A percentile compares a stretch with the other conserved stretches of the same genome.
These are phyloP conservation scores for Prunella strophiata DNA, from an alignment of 2,797 vertebrate species.

Conservation along the genomic window DNA sequence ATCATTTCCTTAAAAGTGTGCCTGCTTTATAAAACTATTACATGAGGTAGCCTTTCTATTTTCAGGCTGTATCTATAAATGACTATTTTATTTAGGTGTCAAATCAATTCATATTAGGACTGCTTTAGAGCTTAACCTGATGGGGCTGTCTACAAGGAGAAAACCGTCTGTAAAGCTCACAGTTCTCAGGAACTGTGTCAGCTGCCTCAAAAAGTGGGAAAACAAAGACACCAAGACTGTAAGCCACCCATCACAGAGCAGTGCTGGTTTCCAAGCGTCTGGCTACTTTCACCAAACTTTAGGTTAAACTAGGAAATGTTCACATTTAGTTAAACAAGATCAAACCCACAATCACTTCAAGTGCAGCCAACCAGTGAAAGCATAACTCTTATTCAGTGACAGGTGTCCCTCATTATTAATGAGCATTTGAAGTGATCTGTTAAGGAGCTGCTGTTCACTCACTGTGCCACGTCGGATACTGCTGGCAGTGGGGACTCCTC, in stretches of 20 bases:
- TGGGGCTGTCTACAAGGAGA: neutral
- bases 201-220: neutral
- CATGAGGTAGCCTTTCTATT: neutral
- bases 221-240: neutral
- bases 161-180: neutral
- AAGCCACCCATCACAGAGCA: neutral
- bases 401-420: neutral
- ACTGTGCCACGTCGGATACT: slow-evolving; percentile 80
- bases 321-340: neutral
- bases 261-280: neutral
- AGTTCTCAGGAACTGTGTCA: neutral
- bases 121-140: neutral
- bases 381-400: too few relatives aligned
- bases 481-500: slow-evolving; percentile 81
- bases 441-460: slow-evolving; percentile 65
- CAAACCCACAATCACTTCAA: neutral
- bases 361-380: neutral
- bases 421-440: neutral
- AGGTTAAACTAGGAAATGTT: neutral
- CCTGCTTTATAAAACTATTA: neutral
- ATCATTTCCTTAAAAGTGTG: neutral
- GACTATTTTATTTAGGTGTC: neutral
- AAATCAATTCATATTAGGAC: neutral
- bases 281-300: neutral
- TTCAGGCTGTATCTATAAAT: neutral